Conservation (phyloP, 2,888 invertebrate genomes). For the Muscina levida region DNA sequence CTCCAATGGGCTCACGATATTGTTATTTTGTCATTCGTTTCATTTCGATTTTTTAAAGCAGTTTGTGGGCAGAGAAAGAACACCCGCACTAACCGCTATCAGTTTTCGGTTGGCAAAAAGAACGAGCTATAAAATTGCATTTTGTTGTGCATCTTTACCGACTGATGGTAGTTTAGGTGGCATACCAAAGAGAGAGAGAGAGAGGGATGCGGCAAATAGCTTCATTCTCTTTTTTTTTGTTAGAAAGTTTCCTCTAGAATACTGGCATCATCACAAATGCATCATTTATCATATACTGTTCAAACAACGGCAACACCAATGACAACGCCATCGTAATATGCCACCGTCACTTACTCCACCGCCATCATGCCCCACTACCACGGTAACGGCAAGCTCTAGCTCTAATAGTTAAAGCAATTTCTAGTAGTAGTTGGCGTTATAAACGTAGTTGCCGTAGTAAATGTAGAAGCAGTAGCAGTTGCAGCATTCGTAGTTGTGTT, state of each 20-base stretch:
- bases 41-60: too few species aligned
- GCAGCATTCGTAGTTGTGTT: slow-evolving; percentile 40
- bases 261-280: slow-evolving; percentile 63
- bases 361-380: slow-evolving; percentile 27
- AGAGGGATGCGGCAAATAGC: too few species aligned
- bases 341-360: slow-evolving; percentile 15
- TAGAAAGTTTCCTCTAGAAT: slow-evolving; percentile 1
- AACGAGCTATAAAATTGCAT: slow-evolving; percentile 67
- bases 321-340: neutral
- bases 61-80: too few species aligned
- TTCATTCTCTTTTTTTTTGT: slow-evolving; percentile 30
- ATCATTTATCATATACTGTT: slow-evolving; percentile 65
- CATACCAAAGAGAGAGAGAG: too few species aligned
- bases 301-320: slow-evolving; percentile 1
- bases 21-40: slow-evolving; percentile 34
- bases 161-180: neutral
- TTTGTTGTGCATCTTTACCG: slow-evolving; percentile 40
- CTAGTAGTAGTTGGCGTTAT: neutral
- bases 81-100: slow-evolving; percentile 7
- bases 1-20: slow-evolving; percentile 57
- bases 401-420: slow-evolving; percentile 8
- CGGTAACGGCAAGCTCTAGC: slow-evolving; percentile 9
- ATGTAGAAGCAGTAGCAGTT: neutral
- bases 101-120: slow-evolving; percentile 49
- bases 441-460: neutral